Evolutionary conservation across 2,888 invertebrate genomes (phyloP).

Genomic region (Thysanoteuthis rhombus): DNA sequence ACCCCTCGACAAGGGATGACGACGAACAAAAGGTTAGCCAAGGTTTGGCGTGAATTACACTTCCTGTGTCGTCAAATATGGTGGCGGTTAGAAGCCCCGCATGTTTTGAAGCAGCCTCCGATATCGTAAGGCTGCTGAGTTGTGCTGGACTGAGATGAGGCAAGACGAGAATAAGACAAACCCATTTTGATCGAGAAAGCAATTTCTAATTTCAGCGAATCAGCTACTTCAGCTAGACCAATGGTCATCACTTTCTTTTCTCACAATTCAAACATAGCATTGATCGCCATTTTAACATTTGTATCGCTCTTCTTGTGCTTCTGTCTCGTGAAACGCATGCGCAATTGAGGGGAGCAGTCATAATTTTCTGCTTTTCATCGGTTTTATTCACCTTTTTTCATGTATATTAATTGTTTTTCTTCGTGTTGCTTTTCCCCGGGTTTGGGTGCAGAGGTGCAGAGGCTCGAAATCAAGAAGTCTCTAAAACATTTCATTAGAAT

Average conservation of each 20-base stretch:
- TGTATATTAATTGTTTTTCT: no score
- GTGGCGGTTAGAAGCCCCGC: not conserved
- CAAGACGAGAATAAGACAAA: not conserved
- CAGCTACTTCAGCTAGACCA: not conserved
- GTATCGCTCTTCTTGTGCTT: not conserved
- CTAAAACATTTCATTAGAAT: no score
- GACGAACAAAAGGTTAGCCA: not conserved
- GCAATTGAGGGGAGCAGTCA: not conserved
- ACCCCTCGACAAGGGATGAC: not conserved
- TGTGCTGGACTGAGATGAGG: not conserved
- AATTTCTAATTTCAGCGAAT: not conserved
- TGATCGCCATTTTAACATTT: not conserved
- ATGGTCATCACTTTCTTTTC: not conserved
- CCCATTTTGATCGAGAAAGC: not conserved
- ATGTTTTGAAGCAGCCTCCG: not conserved
- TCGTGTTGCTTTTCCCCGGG: no score
- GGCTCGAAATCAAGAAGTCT: no score
- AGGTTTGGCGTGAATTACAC: not conserved
- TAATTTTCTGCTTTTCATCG: not conserved
- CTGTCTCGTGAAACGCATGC: not conserved
- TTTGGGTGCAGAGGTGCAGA: no score
- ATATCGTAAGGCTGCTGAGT: not conserved
- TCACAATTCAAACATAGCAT: not conserved
- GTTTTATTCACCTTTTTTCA: no score
- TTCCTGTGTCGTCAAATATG: not conserved